Evolutionary conservation across 1,140 invertebrate genomes (phyloP), one percentile per base, ranked within the genome.

Genomic region (Lepidurus packardi): DNA sequence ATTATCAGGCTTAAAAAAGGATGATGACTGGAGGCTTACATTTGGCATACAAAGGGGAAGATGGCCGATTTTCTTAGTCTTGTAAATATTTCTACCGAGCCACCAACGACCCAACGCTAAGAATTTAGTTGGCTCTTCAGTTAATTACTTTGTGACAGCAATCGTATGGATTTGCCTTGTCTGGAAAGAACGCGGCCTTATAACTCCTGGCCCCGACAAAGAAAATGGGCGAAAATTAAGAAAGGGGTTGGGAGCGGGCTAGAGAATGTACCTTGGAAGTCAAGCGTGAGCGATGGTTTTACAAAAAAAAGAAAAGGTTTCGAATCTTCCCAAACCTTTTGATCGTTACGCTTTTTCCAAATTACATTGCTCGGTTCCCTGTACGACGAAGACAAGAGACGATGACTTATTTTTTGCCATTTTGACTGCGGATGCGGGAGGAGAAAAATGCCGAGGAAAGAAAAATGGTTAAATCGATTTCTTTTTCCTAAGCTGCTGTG

Each of bases 391-490:
- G 7, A 13, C 16, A 65, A 65, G 13, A 65, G 13, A 21, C 13
- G 13, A 65, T 65, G 53, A 65, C 53, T 65, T 21, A 65, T 65
- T 65, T 34, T 47, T 65, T 65, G 53, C 53, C 21, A 65, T 65
- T 65, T 65, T 65, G 16, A 5, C 53, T 65, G 53, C 21, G 53
- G 34, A 4, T 34, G 34, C 34, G 34, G 34, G 34, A 34, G 34
- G 21, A 65, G 45, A 10, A 47, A 21, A 65, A 65, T 7, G 53
- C 53, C 21, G 21, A n/a, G 53, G 7, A 65, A 34, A 65, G 53
- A 65, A 21, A 65, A 65, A 65, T 21, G n/a, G 53, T 21, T 65
- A 65, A 65, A 65, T 65, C 53, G 53, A 65, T 65, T 65, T 65
- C 16, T 65, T 65, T 65, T 65, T 65, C 53, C 21, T 65, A n/a